Base-by-base conservation (phyloP, 1,140 invertebrate genomes). In the Bombus waltoni region DNA sequence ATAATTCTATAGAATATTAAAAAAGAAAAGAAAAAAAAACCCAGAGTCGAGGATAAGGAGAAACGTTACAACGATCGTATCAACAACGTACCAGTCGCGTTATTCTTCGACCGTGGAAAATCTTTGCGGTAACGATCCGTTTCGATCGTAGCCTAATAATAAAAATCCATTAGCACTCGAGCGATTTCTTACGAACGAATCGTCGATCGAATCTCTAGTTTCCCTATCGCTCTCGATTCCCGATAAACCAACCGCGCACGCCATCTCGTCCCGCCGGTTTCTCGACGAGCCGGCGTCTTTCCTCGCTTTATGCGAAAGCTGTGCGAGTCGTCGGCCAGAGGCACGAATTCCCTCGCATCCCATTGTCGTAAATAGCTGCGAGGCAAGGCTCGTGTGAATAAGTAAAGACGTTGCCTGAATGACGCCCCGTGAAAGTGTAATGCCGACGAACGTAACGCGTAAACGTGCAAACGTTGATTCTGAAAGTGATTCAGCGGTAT, bases 341-440 rank as follows among this genome's bases (percentile, higher is more conserved):
- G 57, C 80, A 73, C 13, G 80, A 65, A 82, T 82, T 74, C 80
- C 71, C 80, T 65, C 35, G 71, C 53, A 65, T 74, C 75, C 57
- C 80, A 82, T 82, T 82, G 70, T 74, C 40, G 15, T 65, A 66
- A 87, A 79, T 80, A 78, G 59, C 47, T 57, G 71, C 47, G 6
- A 65, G 72, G 76, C 38, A 72, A 57, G 38, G 13, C 38, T 44
- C 11, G 28, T 32, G 53, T 65, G 86, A 87, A 85, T 88, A 77
- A 84, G 81, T 65, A 80, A 76, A 62, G 42, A 68, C 75, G 76
- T 76, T 74, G n/a, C 22, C 53, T 80, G 82, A 85, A 78, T 47
- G 88, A 78, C 76, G 85, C 11, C 75, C 62, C 84, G 73, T 89
- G 77, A 89, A 90, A 90, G 85, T 81, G 53, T 40, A 73, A 79